Conservation (phyloP, 2,113 vertebrate genomes). For the Nibea albiflora region DNA sequence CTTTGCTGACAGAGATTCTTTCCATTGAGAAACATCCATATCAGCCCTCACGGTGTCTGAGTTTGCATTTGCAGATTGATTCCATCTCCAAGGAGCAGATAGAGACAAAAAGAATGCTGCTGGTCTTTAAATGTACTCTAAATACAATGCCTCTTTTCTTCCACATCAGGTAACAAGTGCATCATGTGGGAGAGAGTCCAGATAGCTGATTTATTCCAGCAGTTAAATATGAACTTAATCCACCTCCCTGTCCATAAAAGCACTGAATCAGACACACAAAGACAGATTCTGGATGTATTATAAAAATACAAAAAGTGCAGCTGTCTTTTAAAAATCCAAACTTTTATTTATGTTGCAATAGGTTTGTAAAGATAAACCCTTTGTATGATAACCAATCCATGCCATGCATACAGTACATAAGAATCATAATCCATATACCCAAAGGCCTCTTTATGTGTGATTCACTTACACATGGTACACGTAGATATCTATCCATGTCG, state of each 20-base stretch:
- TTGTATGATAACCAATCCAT: constrained; percentile 38
- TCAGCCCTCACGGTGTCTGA: neutral
- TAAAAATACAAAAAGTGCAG: neutral
- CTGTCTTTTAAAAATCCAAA: neutral
- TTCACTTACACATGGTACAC: constrained; percentile 24
- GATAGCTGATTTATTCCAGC: neutral
- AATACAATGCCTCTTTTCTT: neutral
- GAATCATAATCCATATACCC: constrained; percentile 4
- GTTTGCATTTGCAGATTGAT: neutral
- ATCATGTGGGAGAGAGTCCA: neutral
- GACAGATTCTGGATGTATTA: neutral
- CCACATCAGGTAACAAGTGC: neutral
- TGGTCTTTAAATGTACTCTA: neutral
- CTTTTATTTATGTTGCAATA: constrained; percentile 47
- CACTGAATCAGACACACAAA: neutral
- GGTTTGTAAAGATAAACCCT: constrained; percentile 35
- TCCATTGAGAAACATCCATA: neutral
- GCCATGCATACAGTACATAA: constrained; percentile 39
- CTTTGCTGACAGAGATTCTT: neutral
- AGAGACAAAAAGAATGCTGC: neutral
- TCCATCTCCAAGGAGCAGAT: neutral
- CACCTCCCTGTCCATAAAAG: neutral
- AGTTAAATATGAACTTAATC: neutral
- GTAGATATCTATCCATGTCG: neutral
- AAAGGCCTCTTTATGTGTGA: neutral